These are phyloP conservation scores for Archocentrus centrarchus DNA, from an alignment of 2,113 vertebrate species.

Conservation along the genomic window DNA sequence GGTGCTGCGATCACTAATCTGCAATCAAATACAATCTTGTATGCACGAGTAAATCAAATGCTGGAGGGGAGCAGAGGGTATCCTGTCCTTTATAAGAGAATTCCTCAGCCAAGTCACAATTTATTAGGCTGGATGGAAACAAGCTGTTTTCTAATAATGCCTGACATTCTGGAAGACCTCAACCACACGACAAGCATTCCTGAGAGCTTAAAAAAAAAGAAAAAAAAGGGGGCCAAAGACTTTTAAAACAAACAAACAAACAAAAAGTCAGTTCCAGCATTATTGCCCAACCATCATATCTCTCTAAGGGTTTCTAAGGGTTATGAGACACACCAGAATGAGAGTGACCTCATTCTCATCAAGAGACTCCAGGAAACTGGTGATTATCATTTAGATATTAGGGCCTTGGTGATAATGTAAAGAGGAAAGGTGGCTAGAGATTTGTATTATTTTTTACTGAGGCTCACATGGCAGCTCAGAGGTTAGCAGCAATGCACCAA, in stretches of 20 bases:
- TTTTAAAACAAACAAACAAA: slow-evolving; percentile 13
- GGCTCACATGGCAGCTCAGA: not conserved
- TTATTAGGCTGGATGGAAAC: slow-evolving; percentile 35
- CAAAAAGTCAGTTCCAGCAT: slow-evolving; percentile 19
- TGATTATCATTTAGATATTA: not conserved
- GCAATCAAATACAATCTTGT: slow-evolving; percentile 41
- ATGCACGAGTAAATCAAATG: slow-evolving; percentile 39
- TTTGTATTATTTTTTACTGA: not conserved
- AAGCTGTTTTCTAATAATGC: slow-evolving; percentile 40
- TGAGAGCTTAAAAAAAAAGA: not conserved
- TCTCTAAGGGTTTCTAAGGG: slow-evolving; percentile 20
- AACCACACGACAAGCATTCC: slow-evolving; percentile 18
- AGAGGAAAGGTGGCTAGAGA: not conserved
- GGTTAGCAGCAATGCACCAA: not conserved
- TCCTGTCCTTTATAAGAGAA: slow-evolving; percentile 18
- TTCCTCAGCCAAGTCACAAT: slow-evolving; percentile 21
- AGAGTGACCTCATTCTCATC: slow-evolving; percentile 18
- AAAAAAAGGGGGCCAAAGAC: not conserved
- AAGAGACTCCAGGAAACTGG: not conserved
- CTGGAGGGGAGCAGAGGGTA: not conserved
- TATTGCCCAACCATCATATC: not conserved
- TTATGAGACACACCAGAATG: slow-evolving; percentile 1
- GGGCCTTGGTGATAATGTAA: not conserved
- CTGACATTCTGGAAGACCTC: slow-evolving; percentile 35
- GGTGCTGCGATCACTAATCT: slow-evolving; percentile 22